Base-by-base conservation (phyloP, 2,113 vertebrate species). In the Euleptes europaea region DNA sequence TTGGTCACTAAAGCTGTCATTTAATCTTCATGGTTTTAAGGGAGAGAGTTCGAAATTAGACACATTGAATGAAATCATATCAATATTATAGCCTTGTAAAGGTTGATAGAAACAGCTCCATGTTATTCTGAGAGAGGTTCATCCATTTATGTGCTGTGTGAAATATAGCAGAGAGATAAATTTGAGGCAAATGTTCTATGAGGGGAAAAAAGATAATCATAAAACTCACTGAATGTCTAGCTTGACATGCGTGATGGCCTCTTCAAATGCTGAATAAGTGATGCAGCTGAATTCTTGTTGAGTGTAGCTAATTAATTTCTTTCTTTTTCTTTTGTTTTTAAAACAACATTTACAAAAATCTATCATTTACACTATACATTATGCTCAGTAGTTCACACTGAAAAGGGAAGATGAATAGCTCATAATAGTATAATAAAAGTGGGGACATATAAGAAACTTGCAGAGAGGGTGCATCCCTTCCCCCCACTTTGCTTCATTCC, bases 111-210 rank as follows among this genome's bases (percentile, higher is more conserved):
- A 94, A 93, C 31, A 92, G 83, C 88, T 73, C 74, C 89, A 84
- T 89, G 75, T 86, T 90, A 92, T 92, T 90, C 89, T 76, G 33
- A 63, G 84, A 92, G 93, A 83, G 88, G n/a, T 89, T 94, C 91
- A 92, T 89, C 77, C 84, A 63, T 91, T 85, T 89, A 84, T 12
- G 17, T 86, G 85, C 31, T 44, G n/a, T n/a, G 35, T 91, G 89
- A 88, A 89, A 86, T 70, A 71, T 10, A 75, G 26, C 57, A 63
- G 1, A 78, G 74, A 80, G 89, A 90, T 89, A 47, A 94, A 93
- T 44, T 80, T 66, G 87, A 90, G 85, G 92, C 89, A 90, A 85
- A n/a, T 1, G 0, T 88, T 92, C 92, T 92, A 84, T n/a, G 38
- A 83, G 63, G 33, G 83, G 84, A 83, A 89, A 84, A 82, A 88